These are phyloP conservation scores for Narcine bancroftii DNA, from an alignment of 2,113 vertebrate species.

Conservation along the genomic window DNA sequence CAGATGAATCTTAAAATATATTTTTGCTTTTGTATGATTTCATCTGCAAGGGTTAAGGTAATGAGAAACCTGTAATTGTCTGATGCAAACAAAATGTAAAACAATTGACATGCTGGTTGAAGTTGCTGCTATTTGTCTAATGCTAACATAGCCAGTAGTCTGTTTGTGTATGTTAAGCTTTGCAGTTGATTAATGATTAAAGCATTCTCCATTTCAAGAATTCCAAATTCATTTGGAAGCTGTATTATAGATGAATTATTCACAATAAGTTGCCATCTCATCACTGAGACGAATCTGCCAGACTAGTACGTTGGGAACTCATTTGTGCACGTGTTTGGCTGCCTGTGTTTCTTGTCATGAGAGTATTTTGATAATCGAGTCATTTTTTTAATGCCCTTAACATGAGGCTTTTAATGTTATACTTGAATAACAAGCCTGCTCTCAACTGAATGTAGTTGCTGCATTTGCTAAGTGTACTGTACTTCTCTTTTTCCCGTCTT, in stretches of 20 bases:
- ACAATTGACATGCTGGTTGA: neutral
- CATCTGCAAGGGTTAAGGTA: slow-evolving; percentile 33
- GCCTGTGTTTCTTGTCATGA: neutral
- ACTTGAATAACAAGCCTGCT: neutral
- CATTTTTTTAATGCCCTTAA: neutral
- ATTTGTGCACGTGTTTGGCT: neutral
- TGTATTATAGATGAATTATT: neutral
- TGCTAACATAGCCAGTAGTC: neutral
- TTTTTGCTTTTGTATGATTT: slow-evolving; percentile 27
- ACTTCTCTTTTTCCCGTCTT: neutral
- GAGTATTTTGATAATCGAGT: neutral
- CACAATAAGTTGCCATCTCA: neutral
- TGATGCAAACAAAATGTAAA: neutral
- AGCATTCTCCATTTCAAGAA: neutral
- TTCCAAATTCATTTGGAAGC: neutral
- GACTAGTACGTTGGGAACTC: neutral
- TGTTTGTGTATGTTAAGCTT: neutral
- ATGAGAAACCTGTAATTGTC: neutral
- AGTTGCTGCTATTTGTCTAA: neutral
- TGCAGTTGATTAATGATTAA: neutral
- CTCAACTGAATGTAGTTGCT: neutral
- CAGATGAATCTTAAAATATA: slow-evolving; percentile 30
- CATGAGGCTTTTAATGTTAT: neutral
- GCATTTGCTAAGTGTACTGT: neutral
- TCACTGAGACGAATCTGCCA: neutral